Evolutionary conservation across 1,140 invertebrate genomes (phyloP).

Genomic region (Cherax destructor): DNA sequence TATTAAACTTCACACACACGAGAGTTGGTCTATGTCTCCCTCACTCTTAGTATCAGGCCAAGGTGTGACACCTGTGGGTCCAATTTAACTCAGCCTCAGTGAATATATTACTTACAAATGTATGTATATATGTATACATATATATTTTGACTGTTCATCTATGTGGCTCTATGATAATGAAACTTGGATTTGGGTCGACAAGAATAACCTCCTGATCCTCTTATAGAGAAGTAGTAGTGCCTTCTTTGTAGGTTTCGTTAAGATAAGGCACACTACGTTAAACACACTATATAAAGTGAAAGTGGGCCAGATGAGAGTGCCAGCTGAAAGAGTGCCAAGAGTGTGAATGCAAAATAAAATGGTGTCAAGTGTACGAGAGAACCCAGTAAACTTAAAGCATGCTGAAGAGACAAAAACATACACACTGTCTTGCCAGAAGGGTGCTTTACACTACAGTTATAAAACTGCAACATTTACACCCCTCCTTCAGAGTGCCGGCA

Average conservation of each 20-base stretch:
- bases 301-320: not conserved
- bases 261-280: not conserved
- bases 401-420: too few relatives aligned
- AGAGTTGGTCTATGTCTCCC: too few relatives aligned
- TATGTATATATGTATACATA: not conserved
- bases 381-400: too few relatives aligned
- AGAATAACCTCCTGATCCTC: too few relatives aligned
- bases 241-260: not conserved
- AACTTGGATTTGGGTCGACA: too few relatives aligned
- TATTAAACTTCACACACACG: too few relatives aligned
- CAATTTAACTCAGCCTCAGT: not conserved
- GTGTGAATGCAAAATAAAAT: not conserved
- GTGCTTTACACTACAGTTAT: too few relatives aligned
- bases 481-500: too few relatives aligned
- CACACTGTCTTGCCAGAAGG: too few relatives aligned
- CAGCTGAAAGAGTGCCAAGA: not conserved
- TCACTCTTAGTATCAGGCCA: not conserved
- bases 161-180: too few relatives aligned
- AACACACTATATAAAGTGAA: not conserved
- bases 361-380: constrained; percentile 11
- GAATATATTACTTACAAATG: not conserved
- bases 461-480: too few relatives aligned
- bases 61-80: constrained; percentile 1
- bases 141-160: not conserved
- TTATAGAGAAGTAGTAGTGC: too few relatives aligned